phyloP scores from a whole-genome alignment of 2,888 invertebrate species.

The Labia minor region DNA sequence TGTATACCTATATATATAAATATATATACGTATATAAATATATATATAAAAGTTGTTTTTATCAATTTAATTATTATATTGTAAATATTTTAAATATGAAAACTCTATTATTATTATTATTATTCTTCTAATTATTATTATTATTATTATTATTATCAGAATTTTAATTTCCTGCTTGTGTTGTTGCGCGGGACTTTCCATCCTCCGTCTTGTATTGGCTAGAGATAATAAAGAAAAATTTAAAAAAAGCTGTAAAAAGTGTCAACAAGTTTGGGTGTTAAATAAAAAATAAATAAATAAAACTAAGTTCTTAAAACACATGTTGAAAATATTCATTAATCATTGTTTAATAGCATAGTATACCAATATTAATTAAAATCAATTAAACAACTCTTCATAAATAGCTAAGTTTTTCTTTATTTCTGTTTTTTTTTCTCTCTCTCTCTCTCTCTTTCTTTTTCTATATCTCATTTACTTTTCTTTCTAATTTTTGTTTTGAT shows the following conservation, averaged over 20 bases:
- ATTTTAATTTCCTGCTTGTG: constrained; percentile 26
- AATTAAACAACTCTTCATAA: constrained; percentile 22
- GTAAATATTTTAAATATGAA: constrained; percentile 29
- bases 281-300: constrained; percentile 27
- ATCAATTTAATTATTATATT: constrained; percentile 26
- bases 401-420: constrained; percentile 21
- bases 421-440: constrained; percentile 18
- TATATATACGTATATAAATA: too few species aligned
- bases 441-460: constrained; percentile 20
- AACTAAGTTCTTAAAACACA: constrained; percentile 27
- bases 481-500: not conserved
- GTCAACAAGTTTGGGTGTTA: constrained; percentile 27
- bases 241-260: constrained; percentile 24
- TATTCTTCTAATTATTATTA: too few species aligned
- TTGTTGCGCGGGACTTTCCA: constrained; percentile 26
- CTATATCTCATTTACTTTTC: constrained; percentile 16
- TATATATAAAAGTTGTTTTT: constrained; percentile 26
- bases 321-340: constrained; percentile 24
- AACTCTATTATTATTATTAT: constrained; percentile 24
- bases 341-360: constrained; percentile 24
- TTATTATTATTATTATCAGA: too few species aligned
- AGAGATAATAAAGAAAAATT: constrained; percentile 22
- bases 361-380: constrained; percentile 24
- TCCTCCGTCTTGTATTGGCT: constrained; percentile 27
- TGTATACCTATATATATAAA: too few species aligned